phyloP scores from a whole-genome alignment of 2,113 vertebrate species.

The Larimichthys crocea region DNA sequence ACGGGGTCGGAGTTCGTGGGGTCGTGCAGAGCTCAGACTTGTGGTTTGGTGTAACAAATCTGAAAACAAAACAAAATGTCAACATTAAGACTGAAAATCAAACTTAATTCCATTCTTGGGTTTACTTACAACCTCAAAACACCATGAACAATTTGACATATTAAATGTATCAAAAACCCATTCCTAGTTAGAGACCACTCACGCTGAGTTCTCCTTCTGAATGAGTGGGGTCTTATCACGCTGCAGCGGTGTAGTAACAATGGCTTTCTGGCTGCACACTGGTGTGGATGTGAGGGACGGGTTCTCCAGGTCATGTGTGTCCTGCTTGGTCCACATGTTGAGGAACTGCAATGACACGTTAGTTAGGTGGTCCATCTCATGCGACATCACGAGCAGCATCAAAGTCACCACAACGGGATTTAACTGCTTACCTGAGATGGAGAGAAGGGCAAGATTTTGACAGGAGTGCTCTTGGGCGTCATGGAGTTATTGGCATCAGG shows the following conservation, averaged over 20 bases:
- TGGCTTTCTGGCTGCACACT: slow-evolving; percentile 96
- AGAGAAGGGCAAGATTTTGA: slow-evolving; percentile 96
- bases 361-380: not conserved
- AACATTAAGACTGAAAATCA: not conserved
- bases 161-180: not conserved
- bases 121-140: not conserved
- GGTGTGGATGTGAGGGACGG: slow-evolving; percentile 96
- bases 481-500: slow-evolving; percentile 90
- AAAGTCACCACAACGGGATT: accelerated
- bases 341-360: slow-evolving; percentile 87
- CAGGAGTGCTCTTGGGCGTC: slow-evolving; percentile 96
- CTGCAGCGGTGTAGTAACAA: slow-evolving; percentile 94
- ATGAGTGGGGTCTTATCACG: slow-evolving; percentile 95
- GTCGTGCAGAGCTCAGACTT: slow-evolving; percentile 89
- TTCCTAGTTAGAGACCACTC: slow-evolving; percentile 63
- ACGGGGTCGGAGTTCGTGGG: slow-evolving; percentile 94
- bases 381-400: too few species aligned
- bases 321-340: slow-evolving; percentile 98
- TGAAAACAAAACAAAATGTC: slow-evolving; percentile 57
- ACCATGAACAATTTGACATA: not conserved
- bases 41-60: slow-evolving; percentile 96
- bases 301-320: slow-evolving; percentile 93
- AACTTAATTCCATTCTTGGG: not conserved
- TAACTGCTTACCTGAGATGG: slow-evolving; percentile 90
- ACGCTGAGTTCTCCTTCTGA: slow-evolving; percentile 91